Conservation (phyloP, 2,888 invertebrate genomes). For the Drosophila paracracens region DNA sequence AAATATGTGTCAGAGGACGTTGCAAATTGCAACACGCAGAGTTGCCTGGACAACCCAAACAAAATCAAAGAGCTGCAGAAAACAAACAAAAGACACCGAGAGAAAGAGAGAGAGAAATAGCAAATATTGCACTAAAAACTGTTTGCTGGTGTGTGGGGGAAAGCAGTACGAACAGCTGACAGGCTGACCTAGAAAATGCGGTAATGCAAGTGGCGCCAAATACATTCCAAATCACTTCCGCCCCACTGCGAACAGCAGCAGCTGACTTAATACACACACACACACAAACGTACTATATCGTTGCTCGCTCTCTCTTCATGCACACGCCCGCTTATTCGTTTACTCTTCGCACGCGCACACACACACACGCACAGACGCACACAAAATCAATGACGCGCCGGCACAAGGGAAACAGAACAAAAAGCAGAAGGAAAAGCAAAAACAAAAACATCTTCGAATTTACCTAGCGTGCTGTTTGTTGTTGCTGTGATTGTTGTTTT, state of each 20-base stretch:
- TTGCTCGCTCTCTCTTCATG: constrained; percentile 24
- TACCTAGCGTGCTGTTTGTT: constrained; percentile 12
- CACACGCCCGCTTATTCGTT: constrained; percentile 18
- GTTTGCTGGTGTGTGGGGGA: background rate
- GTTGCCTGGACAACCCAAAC: constrained; percentile 40
- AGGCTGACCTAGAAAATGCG: constrained; percentile 48
- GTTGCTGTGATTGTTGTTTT: constrained; percentile 6
- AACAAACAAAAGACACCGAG: constrained; percentile 28
- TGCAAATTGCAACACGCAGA: background rate
- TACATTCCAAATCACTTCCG: constrained; percentile 5
- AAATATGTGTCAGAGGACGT: constrained; percentile 10
- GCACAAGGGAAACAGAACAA: constrained; percentile 47
- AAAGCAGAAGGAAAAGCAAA: constrained; percentile 11
- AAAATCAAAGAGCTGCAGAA: constrained; percentile 18
- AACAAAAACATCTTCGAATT: constrained; percentile 26
- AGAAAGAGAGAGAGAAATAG: background rate
- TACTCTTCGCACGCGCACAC: constrained; percentile 19
- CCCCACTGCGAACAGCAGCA: constrained; percentile 13
- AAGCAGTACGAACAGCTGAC: constrained; percentile 45
- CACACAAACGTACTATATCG: constrained; percentile 18
- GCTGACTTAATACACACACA: constrained; percentile 35
- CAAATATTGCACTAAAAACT: constrained; percentile 12
- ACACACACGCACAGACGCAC: constrained; percentile 8
- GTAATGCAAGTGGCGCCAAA: constrained; percentile 29
- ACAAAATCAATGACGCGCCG: constrained; percentile 46